Percentiles rank a stretch among this genome's conserved stretches.
Evolutionary conservation across 2,888 invertebrate species (phyloP).

Genomic region (Anthrax anthrax): DNA sequence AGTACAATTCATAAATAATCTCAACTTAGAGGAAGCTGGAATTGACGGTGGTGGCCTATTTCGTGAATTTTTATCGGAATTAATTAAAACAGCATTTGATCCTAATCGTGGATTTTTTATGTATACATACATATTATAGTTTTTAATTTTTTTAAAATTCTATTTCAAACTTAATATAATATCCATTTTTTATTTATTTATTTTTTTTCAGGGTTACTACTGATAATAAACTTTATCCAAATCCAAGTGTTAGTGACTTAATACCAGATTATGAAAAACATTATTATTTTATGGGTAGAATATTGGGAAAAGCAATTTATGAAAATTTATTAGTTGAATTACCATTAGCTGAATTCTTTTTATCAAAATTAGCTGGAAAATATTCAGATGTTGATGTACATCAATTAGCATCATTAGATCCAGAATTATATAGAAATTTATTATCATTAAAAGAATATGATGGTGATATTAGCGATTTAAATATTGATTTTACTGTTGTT

Average conservation of each 20-base stretch:
- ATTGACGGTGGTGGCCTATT: conserved; percentile 97
- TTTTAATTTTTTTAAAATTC: background rate
- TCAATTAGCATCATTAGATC: conserved; percentile 82
- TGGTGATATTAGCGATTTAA: conserved; percentile 74
- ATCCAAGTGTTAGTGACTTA: conserved; percentile 80
- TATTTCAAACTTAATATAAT: too few relatives aligned
- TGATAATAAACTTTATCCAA: conserved; percentile 90
- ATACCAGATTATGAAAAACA: conserved; percentile 77
- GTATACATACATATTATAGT: conserved; percentile 24
- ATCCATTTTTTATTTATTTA: background rate
- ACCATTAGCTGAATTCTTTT: conserved; percentile 90
- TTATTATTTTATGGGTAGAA: conserved; percentile 87
- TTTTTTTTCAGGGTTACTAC: conserved; percentile 47
- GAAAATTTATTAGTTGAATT: conserved; percentile 89
- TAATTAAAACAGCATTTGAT: conserved; percentile 90
- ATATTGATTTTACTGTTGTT: conserved; percentile 85
- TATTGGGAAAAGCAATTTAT: conserved; percentile 90
- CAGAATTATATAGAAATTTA: conserved; percentile 75
- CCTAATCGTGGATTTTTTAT: conserved; percentile 88
- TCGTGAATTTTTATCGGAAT: conserved; percentile 85
- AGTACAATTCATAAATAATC: conserved; percentile 78
- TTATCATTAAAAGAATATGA: conserved; percentile 72
- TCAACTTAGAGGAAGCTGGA: conserved; percentile 88
- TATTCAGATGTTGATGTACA: conserved; percentile 66
- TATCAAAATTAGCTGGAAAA: conserved; percentile 73